Evolutionary conservation across 2,888 invertebrate species (phyloP).

Genomic region (Nemurella pictetii): DNA sequence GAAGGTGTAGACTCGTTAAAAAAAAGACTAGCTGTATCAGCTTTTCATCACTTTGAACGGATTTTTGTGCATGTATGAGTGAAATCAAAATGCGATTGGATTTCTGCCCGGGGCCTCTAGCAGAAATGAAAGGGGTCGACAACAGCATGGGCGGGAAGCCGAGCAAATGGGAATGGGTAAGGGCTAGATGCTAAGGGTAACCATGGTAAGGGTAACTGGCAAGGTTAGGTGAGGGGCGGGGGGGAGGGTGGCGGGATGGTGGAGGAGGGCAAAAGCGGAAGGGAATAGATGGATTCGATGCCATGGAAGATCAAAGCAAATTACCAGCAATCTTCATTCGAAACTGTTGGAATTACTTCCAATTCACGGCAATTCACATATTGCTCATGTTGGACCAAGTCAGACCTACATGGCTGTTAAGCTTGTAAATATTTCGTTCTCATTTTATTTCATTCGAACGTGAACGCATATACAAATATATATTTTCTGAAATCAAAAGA

Average conservation of each 20-base stretch:
- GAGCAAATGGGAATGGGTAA: neutral
- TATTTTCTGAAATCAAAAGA: neutral
- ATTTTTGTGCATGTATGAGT: neutral
- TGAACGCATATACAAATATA: too few relatives aligned
- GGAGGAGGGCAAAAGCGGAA: neutral
- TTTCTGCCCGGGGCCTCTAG: neutral
- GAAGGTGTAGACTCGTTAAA: neutral
- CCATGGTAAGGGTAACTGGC: neutral
- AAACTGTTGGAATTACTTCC: conserved; percentile 20
- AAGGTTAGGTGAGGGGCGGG: neutral
- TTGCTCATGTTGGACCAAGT: neutral
- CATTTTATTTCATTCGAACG: neutral
- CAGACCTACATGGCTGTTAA: neutral
- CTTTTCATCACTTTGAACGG: neutral
- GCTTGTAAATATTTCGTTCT: neutral
- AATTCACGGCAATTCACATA: conserved; percentile 6
- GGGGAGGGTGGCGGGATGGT: neutral
- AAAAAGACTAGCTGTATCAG: neutral
- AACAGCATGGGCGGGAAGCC: neutral
- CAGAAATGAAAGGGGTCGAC: neutral
- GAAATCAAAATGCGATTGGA: conserved; percentile 15
- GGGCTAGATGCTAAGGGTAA: too few relatives aligned
- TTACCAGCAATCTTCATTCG: conserved; percentile 32
- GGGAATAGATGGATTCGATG: conserved; percentile 10
- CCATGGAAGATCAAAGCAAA: conserved; percentile 36